Base-by-base conservation (phyloP, 2,888 invertebrate species). In the Cerceris rybyensis region DNA sequence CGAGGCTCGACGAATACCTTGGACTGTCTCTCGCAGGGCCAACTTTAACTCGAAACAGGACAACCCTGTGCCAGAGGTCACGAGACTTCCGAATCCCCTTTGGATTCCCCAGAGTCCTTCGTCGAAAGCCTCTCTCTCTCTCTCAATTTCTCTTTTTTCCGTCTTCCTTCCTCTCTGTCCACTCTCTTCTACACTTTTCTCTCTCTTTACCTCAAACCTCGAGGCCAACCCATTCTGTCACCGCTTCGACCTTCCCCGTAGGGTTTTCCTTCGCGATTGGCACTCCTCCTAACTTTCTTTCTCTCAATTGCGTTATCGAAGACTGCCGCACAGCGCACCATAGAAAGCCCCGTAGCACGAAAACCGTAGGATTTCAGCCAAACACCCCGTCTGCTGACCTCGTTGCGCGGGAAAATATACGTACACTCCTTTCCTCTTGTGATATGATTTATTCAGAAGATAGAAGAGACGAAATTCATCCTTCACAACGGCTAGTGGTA, bases 231-330 rank as follows among this genome's bases (percentile, higher is more conserved):
- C 57, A 50, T 73, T 41, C 60, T 54, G 13, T 43, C 55, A 52
- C 54, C 52, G 63, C 50, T 28, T 28, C 65, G n/a, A 16, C 14
- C 49, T 17, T 60, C 52, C 63, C 52, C 52, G 14, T 75, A 69
- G 55, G 70, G 72, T 74, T 78, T 77, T 82, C 76, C 65, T 70
- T 65, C 76, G 66, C 78, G 76, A 80, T 80, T 76, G 77, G 66
- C 78, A 82, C 76, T 70, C 72, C 70, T 60, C 46, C 69, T 73
- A 82, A 83, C 80, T 80, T 83, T 80, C 78, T 81, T 78, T 75
- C 72, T 63, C 77, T 63, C 77, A 63, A 82, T 80, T 76, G 73
- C 61, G 73, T 70, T 70, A 61, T 60, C 57, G 55, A 59, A 41
- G 46, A 14, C 60, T 41, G 63, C 11, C 13, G 17, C 7, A 14